A percentile compares a stretch with the other conserved stretches of the same genome.
Conservation (phyloP, 1,140 invertebrate genomes). For the Zaprionus lachaisei region DNA sequence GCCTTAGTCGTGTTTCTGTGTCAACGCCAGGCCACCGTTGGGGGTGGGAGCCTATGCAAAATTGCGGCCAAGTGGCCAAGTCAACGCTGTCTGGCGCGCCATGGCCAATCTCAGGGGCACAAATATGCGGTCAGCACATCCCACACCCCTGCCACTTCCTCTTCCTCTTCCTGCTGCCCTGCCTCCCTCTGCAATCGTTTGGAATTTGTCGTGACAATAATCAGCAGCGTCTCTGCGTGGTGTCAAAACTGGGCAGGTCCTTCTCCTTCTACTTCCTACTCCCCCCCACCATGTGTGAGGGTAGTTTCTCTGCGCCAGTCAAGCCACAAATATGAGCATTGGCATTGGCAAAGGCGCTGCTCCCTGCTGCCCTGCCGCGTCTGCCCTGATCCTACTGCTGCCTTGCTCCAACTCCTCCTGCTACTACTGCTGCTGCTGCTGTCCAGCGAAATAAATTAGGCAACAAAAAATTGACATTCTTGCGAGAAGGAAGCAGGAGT, state of each 20-base stretch:
- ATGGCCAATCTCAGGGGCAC: slow-evolving; percentile 38
- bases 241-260: slow-evolving; percentile 63
- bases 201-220: slow-evolving; percentile 77
- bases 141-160: neutral
- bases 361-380: neutral
- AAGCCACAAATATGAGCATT: slow-evolving; percentile 54
- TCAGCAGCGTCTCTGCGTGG: slow-evolving; percentile 71
- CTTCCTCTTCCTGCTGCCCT: neutral
- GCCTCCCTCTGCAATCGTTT: slow-evolving; percentile 21
- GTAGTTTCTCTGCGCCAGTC: slow-evolving; percentile 29
- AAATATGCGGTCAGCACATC: slow-evolving; percentile 38
- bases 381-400: neutral
- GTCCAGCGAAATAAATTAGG: slow-evolving; percentile 74
- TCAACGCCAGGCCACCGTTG: slow-evolving; percentile 43
- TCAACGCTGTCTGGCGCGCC: slow-evolving; percentile 9
- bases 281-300: neutral
- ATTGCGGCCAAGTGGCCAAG: slow-evolving; percentile 45
- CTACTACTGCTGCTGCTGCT: neutral
- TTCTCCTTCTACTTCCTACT: neutral
- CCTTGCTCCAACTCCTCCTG: neutral
- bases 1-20: slow-evolving; percentile 43
- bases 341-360: neutral
- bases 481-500: neutral
- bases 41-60: slow-evolving; percentile 62
- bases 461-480: slow-evolving; percentile 79